Conservation (phyloP, 2,888 invertebrate genomes). For the Anodontia alba region DNA sequence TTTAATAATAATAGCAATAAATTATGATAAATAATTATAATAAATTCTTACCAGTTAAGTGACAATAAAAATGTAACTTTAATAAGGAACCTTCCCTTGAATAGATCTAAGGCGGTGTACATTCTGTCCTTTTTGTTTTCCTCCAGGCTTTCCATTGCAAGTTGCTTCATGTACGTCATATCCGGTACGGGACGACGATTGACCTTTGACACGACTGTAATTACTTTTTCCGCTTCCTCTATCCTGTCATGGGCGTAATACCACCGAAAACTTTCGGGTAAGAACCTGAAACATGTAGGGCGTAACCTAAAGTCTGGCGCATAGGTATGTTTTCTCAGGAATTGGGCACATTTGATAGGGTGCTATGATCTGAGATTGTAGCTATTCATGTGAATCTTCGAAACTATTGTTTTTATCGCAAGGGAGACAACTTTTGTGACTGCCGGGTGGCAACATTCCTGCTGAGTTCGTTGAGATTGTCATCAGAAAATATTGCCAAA, state of each 20-base stretch:
- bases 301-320: no score
- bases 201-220: slow-evolving; percentile 44
- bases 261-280: slow-evolving; percentile 65
- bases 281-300: slow-evolving; percentile 38
- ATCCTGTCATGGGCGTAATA: slow-evolving; percentile 46
- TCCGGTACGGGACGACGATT: slow-evolving; percentile 51
- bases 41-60: neutral
- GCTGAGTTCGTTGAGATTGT: no score
- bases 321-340: no score
- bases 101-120: neutral
- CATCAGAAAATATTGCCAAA: no score
- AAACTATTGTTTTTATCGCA: no score
- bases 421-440: no score
- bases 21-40: no score
- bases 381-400: no score
- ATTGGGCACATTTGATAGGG: no score
- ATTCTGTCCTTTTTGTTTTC: neutral
- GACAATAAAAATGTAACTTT: neutral
- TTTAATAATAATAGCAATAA: no score
- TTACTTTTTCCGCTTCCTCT: slow-evolving; percentile 42
- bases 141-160: neutral
- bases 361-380: no score
- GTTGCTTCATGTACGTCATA: slow-evolving; percentile 16
- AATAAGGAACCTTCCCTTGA: neutral
- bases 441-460: no score